Evolutionary conservation across 2,113 vertebrate genomes (phyloP).

Genomic region (Epinephelus lanceolatus): DNA sequence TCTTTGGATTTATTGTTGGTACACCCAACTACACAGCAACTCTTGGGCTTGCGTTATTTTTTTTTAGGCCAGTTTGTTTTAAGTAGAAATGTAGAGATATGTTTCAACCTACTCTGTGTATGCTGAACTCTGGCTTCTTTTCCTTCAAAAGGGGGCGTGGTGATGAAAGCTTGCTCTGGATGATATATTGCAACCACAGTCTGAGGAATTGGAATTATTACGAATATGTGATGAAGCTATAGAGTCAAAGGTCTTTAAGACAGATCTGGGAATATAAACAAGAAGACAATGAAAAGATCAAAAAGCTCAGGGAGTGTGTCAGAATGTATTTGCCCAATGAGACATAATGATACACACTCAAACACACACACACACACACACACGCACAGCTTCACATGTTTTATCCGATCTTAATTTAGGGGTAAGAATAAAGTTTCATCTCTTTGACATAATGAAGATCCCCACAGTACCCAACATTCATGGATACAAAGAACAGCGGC

Average conservation of each 20-base stretch:
- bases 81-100: no score
- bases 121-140: no score
- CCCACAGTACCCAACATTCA: conserved; percentile 22
- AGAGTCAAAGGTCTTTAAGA: neutral
- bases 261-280: neutral
- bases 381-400: neutral
- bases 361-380: neutral
- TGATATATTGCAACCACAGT: no score
- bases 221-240: neutral
- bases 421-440: neutral
- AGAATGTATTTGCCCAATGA: neutral
- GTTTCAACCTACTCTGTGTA: no score
- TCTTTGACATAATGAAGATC: conserved; percentile 22
- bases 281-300: neutral
- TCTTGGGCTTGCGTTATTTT: no score
- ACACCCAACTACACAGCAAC: no score
- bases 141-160: no score
- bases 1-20: no score
- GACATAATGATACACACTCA: neutral
- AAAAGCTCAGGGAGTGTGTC: neutral
- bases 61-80: no score
- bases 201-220: neutral
- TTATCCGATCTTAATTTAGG: conserved; percentile 7
- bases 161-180: no score
- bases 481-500: conserved; percentile 30